Evolutionary conservation across 2,888 invertebrate species (phyloP).

Genomic region (Thereva unica): DNA sequence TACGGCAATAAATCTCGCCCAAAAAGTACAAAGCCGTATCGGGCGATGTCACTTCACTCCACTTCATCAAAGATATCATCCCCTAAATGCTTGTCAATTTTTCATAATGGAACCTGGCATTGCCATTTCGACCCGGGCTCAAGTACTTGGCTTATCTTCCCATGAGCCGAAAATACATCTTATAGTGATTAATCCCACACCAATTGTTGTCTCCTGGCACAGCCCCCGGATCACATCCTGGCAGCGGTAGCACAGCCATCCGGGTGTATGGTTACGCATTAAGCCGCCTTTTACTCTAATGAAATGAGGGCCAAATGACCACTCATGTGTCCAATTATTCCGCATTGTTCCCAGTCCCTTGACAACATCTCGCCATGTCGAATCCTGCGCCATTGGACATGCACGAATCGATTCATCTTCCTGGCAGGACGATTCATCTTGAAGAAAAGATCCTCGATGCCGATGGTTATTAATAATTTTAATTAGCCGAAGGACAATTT

Average conservation of each 20-base stretch:
- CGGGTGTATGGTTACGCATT: slow-evolving; percentile 29
- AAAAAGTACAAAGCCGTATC: slow-evolving; percentile 11
- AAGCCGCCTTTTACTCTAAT: slow-evolving; percentile 34
- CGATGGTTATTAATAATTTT: slow-evolving; percentile 29
- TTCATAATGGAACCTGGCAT: slow-evolving; percentile 29
- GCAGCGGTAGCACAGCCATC: slow-evolving; percentile 15
- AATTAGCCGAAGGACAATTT: slow-evolving; percentile 29
- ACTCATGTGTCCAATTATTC: slow-evolving; percentile 48
- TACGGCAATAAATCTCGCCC: slow-evolving; percentile 13
- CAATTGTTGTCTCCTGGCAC: slow-evolving; percentile 23
- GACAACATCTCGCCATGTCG: slow-evolving; percentile 36
- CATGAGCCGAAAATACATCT: slow-evolving; percentile 20
- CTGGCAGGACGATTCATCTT: neutral
- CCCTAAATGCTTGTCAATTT: slow-evolving; percentile 31
- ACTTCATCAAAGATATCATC: slow-evolving; percentile 28
- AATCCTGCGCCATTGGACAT: slow-evolving; percentile 16
- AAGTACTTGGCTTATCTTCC: slow-evolving; percentile 18
- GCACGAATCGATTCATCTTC: slow-evolving; percentile 23
- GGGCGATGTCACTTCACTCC: slow-evolving; percentile 24
- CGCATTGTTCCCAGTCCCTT: slow-evolving; percentile 44
- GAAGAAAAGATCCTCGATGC: slow-evolving; percentile 3
- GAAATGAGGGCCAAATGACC: slow-evolving; percentile 45
- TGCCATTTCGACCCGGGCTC: slow-evolving; percentile 20
- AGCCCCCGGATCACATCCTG: slow-evolving; percentile 16
- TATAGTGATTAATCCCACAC: slow-evolving; percentile 34